A percentile compares a stretch with the other conserved stretches of the same genome.
These are phyloP conservation scores for Eutolmus rufibarbis DNA, from an alignment of 2,888 invertebrate genomes.

Conservation along the genomic window DNA sequence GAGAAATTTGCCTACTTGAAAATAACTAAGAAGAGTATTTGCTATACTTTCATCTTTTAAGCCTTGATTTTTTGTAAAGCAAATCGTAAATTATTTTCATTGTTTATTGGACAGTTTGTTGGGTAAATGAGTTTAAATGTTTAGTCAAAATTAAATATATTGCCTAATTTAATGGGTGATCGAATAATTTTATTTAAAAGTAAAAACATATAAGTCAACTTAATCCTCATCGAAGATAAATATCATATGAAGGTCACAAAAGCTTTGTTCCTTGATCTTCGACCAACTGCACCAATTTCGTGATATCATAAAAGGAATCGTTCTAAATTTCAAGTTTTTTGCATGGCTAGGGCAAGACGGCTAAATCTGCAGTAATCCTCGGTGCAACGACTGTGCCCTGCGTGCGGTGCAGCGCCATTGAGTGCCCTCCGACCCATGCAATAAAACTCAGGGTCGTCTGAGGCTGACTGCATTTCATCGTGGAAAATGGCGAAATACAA, in stretches of 20 bases:
- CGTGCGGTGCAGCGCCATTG: not conserved
- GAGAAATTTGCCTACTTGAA: too few relatives aligned
- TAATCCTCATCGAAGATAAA: not conserved
- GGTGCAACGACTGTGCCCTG: not conserved
- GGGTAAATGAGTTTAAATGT: too few relatives aligned
- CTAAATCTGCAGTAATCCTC: not conserved
- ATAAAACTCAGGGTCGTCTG: slow-evolving; percentile 27
- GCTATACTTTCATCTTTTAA: too few relatives aligned
- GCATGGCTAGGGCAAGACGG: not conserved
- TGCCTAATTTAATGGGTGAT: too few relatives aligned
- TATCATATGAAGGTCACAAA: not conserved
- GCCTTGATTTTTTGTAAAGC: not conserved
- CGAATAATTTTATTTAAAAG: too few relatives aligned
- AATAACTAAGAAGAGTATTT: too few relatives aligned
- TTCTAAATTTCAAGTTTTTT: not conserved
- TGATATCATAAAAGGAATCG: not conserved
- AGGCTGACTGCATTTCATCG: not conserved
- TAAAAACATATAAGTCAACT: not conserved
- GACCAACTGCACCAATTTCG: not conserved
- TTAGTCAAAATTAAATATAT: too few relatives aligned
- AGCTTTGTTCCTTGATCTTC: not conserved
- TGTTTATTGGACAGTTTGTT: too few relatives aligned
- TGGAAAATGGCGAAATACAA: not conserved
- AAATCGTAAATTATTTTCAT: too few relatives aligned
- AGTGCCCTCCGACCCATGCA: slow-evolving; percentile 21